Conservation (phyloP, 2,888 invertebrate species). For the Lithosia quadra region DNA sequence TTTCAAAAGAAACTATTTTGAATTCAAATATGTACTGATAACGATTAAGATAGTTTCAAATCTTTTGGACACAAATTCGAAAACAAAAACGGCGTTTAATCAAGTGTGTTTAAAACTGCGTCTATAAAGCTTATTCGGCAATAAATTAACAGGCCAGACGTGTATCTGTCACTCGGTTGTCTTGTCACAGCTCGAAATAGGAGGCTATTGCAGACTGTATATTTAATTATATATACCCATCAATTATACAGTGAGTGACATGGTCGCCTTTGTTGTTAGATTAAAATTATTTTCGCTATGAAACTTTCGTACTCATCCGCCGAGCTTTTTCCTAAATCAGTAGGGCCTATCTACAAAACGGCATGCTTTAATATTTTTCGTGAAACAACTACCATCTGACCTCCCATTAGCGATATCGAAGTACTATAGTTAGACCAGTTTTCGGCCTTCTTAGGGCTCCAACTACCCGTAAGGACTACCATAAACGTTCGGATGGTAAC, state of each 20-base stretch:
- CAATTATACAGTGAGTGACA: slow-evolving; percentile 40
- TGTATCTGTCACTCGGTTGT: slow-evolving; percentile 51
- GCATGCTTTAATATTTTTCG: no score
- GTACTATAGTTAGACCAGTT: no score
- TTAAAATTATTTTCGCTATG: not conserved
- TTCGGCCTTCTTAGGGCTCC: no score
- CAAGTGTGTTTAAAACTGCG: slow-evolving; percentile 46
- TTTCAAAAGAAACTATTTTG: no score
- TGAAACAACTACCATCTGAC: no score
- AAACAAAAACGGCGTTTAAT: slow-evolving; percentile 36
- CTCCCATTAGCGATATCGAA: no score
- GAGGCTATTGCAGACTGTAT: slow-evolving; percentile 28
- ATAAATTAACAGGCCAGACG: slow-evolving; percentile 48
- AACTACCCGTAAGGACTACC: no score
- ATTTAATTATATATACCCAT: slow-evolving; percentile 31
- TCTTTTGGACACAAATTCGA: not conserved
- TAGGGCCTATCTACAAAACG: not conserved
- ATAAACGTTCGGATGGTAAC: no score
- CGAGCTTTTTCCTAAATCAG: no score
- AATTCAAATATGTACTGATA: no score
- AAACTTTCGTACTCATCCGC: no score
- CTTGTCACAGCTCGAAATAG: slow-evolving; percentile 50
- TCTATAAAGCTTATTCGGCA: slow-evolving; percentile 43
- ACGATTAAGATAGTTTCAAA: not conserved
- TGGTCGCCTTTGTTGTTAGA: slow-evolving; percentile 21